Base-by-base conservation (phyloP, 2,888 invertebrate species). In the Drosophila lutescens region DNA sequence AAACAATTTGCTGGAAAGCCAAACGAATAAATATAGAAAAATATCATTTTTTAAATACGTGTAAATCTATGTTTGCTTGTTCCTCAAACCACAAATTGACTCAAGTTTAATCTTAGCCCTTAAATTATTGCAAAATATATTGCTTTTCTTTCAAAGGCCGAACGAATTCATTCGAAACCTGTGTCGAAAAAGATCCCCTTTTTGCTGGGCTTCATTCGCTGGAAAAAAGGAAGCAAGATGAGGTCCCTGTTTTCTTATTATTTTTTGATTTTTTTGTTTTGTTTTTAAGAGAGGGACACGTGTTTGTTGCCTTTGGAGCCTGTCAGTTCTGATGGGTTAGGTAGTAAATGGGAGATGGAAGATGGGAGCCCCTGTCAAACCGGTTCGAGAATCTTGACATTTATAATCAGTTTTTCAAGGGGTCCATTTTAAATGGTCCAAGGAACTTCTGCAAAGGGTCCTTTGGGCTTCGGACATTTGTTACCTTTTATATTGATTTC, bases 301-400 rank as follows among this genome's bases (percentile, higher is more conserved):
- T 66, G 62, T 66, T 46, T 12, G 51, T n/a, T 44, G 23, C 15
- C 23, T 51, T 30, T 32, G 9, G 51, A 40, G 40, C 20, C 57
- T 38, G 44, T 20, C 38, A 36, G 36, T 10, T 30, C 8, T 32
- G 61, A 46, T 34, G 49, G 43, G 34, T 8, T 10, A 41, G 49
- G 17, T 34, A 49, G 17, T 34, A 49, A 12, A 58, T 58, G 23
- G 12, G 12, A 15, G 23, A 26, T 41, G 55, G n/a, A 30, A 32
- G 54, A 36, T 53, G 30, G 57, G 30, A 32, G 32, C 13, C 47
- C 57, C 57, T 41, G 46, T 41, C 46, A 34, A 59, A 62, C 62
- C 59, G 34, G 62, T 62, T 41, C 13, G 17, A 34, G 57, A 46
- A 38, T 32, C 61, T 61, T 17, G 44, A 61, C 57, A 23, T 20